Conservation (phyloP, 92 coral and sea anemone genomes). For the Umimayanthus chanpuru region DNA sequence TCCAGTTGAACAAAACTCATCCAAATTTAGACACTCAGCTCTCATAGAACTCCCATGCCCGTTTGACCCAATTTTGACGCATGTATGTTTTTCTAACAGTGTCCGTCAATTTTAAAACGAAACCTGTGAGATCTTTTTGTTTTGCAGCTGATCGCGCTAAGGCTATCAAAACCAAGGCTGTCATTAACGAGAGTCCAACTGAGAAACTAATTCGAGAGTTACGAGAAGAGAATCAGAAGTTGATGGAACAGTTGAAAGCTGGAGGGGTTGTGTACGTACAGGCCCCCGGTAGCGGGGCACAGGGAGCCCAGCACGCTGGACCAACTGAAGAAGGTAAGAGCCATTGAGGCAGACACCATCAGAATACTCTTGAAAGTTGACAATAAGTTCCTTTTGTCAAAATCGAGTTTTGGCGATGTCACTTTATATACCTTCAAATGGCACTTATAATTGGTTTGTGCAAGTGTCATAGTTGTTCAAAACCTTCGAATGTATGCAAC, state of each 20-base stretch:
- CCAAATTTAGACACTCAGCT: no score
- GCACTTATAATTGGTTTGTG: no score
- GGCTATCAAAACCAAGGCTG: slow-evolving; percentile 91
- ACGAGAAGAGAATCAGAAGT: slow-evolving; percentile 83
- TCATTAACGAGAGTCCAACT: slow-evolving; percentile 91
- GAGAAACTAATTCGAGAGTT: slow-evolving; percentile 92
- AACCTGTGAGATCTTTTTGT: neutral
- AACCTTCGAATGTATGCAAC: no score
- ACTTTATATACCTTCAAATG: no score
- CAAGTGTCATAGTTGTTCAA: no score
- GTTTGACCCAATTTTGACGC: no score
- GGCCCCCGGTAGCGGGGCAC: slow-evolving; percentile 47
- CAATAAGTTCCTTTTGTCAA: no score
- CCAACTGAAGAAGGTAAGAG: slow-evolving; percentile 73
- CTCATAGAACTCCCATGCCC: no score
- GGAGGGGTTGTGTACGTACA: slow-evolving; percentile 68
- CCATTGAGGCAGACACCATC: neutral
- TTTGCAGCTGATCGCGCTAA: slow-evolving; percentile 87
- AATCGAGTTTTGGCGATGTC: no score
- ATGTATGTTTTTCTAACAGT: neutral
- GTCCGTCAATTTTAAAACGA: no score
- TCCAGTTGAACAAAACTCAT: no score
- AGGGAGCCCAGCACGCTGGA: slow-evolving; percentile 73
- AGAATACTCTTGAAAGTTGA: neutral
- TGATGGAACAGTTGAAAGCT: slow-evolving; percentile 82